Evolutionary conservation across 2,888 invertebrate species (phyloP), one percentile per base, ranked within the genome.

Genomic region (Crioceris asparagi): DNA sequence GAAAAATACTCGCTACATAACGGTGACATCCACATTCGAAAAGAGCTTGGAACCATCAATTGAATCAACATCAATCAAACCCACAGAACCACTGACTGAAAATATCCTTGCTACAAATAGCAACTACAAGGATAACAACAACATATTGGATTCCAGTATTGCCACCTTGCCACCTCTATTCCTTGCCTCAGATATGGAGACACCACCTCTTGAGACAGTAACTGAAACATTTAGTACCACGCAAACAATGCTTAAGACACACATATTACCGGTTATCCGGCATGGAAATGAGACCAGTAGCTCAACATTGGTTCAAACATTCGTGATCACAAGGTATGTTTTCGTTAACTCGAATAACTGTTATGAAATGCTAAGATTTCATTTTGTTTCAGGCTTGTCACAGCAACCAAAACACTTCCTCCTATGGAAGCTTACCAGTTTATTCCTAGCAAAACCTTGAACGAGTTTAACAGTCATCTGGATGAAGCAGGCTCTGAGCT

Each of bases 191-290:
- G 82, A 81, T 51, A 77, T 78, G 59, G 84, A 83, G 61, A 90
- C 88, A 0, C 87, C 88, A 10, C 86, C 87, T 0, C 64, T 92
- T 34, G 87, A 90, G 67, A 90, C 88, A 1, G 69, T 86, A 29
- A 88, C 87, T 1, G 90, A 92, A 65, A 88, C 88, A 3, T 92
- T 88, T 65, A 88, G 90, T 51, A 88, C 91, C 4, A 90, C 88
- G 1, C 87, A 91, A 62, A 74, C 83, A 7, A 79, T 90, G 69
- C 66, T 88, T 12, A 90, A 88, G 64, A 92, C 92, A 1, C 88
- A 91, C 58, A 77, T 92, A 41, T 66, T 92, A 35, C 92, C 92
- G 0, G 77, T 91, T 1, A 72, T 90, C 25, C 74, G 76, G 44
- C 78, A 77, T 41, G 75, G 75, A 11, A 77, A 77, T 41, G 76